Base-by-base conservation (phyloP, 2,888 invertebrate species). In the Dasypogon diadema region DNA sequence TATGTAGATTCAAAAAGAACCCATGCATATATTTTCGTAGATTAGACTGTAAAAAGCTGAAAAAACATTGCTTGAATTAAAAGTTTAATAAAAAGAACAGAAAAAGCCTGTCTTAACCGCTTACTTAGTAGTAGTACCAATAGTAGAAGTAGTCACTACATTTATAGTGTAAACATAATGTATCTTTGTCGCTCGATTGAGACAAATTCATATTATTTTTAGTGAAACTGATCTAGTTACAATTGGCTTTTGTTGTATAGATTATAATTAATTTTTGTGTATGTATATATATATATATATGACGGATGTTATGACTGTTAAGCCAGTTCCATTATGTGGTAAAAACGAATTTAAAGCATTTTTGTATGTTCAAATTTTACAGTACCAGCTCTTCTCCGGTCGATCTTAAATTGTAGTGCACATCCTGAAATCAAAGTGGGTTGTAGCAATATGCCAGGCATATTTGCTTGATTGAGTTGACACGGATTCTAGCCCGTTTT, bases 331-430 rank as follows among this genome's bases (percentile, higher is more conserved):
- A 22, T 10, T 22, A 54, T 73, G 55, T 21, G 54, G 14, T 73
- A 56, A 42, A 73, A 56, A 56, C 42, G n/a, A 73, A 22, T 46
- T 65, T 46, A 55, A 73, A 55, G 42, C 73, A 87, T 81, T 78
- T 63, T 77, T 80, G 76, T 76, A 78, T 79, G 68, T 77, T 79
- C 78, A 76, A 79, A 81, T 83, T 87, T 90, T 90, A 85, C 90
- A 90, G 90, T 89, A 89, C 86, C 90, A 90, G 88, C 89, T 90
- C 87, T 89, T 90, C 88, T 88, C 89, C 87, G 89, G 90, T 87
- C 89, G 89, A 88, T 87, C 88, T 83, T 90, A 90, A 88, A 82
- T 48, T 77, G 74, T 42, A 48, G 46, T 68, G 21, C 51, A 10
- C 70, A 75, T 56, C 51, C 73, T 73, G 56, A 72, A 63, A 68